phyloP scores from a whole-genome alignment of 2,888 invertebrate genomes.

The Pristionchus fissidentatus region DNA sequence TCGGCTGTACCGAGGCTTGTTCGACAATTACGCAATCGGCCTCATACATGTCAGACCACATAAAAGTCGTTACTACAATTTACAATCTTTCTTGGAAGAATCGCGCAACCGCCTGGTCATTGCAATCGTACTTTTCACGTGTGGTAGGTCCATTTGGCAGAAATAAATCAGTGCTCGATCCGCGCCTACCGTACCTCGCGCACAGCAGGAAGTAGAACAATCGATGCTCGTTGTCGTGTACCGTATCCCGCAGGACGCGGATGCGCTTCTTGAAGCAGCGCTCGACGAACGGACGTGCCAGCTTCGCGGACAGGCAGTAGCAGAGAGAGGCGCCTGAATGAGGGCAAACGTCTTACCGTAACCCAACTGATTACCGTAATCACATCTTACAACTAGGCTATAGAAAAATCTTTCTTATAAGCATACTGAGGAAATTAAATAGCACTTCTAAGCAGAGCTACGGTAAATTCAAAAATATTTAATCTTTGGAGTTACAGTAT shows the following conservation, averaged over 20 bases:
- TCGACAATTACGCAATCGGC: too few relatives aligned
- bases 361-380: not conserved
- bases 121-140: too few relatives aligned
- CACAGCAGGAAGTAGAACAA: conserved; percentile 59
- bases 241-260: conserved; percentile 51
- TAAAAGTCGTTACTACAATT: too few relatives aligned
- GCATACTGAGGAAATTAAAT: too few relatives aligned
- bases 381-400: not conserved
- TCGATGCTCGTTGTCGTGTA: conserved; percentile 49
- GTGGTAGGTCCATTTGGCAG: too few relatives aligned
- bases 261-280: conserved; percentile 52
- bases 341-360: not conserved
- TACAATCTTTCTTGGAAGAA: too few relatives aligned
- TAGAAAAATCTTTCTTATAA: not conserved
- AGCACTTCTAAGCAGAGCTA: too few relatives aligned
- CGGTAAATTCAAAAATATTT: not conserved
- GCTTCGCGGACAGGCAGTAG: conserved; percentile 38
- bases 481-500: not conserved
- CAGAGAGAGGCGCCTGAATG: conserved; percentile 38
- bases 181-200: conserved; percentile 48
- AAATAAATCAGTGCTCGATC: not conserved
- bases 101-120: too few relatives aligned
- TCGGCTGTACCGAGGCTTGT: too few relatives aligned
- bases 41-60: too few relatives aligned
- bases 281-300: conserved; percentile 57